Evolutionary conservation across 2,113 vertebrate species (phyloP).

Genomic region (Trichechus manatus): DNA sequence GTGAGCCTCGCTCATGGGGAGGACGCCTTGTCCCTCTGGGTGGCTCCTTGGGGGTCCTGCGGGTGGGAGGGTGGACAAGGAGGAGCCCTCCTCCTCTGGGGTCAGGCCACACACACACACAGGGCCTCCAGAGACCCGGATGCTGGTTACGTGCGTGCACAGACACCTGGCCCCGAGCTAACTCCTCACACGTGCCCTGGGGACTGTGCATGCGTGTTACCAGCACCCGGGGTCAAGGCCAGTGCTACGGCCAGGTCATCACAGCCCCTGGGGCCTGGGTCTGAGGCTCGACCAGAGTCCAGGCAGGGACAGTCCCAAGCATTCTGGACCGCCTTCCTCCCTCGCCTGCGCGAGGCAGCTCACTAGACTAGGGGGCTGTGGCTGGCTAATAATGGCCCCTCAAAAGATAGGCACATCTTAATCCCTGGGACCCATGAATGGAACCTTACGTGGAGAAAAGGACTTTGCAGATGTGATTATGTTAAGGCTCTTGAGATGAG

Average conservation of each 20-base stretch:
- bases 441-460: neutral
- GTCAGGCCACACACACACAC: accelerated
- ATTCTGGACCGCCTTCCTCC: accelerated
- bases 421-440: neutral
- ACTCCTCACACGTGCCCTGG: neutral
- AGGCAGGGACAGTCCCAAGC: neutral
- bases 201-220: neutral
- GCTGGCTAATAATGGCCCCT: neutral
- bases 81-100: neutral
- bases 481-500: neutral
- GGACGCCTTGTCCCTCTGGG: neutral
- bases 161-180: neutral
- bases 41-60: neutral
- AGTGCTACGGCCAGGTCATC: too few species aligned
- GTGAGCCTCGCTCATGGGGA: neutral
- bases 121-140: neutral
- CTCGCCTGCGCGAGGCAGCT: neutral
- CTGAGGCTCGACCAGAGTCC: neutral
- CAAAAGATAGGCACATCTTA: neutral
- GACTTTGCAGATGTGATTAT: too few species aligned
- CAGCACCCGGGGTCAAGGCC: accelerated
- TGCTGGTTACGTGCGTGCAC: neutral
- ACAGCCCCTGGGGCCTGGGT: neutral
- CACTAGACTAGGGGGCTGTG: neutral
- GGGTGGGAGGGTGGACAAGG: neutral